Conservation (phyloP, 1,140 invertebrate species). For the Acromyrmex charruanus region DNA sequence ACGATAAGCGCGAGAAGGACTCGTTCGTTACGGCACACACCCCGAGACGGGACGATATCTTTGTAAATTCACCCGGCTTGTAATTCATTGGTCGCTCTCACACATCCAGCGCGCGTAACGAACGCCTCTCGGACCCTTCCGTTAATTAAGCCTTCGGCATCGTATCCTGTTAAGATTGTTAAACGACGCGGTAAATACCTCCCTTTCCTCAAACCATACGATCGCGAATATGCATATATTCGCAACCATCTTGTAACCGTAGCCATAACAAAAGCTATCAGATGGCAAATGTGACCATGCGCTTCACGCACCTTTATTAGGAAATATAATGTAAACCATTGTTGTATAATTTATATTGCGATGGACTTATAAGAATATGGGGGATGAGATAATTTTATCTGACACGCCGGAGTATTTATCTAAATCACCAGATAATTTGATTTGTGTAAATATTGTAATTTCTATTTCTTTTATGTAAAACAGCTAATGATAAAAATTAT, state of each 20-base stretch:
- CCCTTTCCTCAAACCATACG: constrained; percentile 24
- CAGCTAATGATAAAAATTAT: neutral
- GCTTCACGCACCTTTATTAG: neutral
- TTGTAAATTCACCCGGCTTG: constrained; percentile 58
- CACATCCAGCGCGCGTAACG: constrained; percentile 29
- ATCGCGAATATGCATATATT: constrained; percentile 18
- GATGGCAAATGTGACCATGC: constrained; percentile 3
- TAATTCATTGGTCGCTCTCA: constrained; percentile 34
- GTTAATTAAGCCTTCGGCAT: constrained; percentile 58
- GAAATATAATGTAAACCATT: neutral
- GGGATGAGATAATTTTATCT: neutral
- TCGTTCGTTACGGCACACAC: constrained; percentile 32
- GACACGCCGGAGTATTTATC: neutral
- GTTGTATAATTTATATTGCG: neutral
- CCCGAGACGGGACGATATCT: constrained; percentile 11
- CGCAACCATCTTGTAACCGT: constrained; percentile 8
- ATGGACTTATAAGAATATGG: neutral
- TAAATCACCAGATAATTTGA: neutral
- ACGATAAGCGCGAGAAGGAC: constrained; percentile 18
- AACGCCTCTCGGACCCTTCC: constrained; percentile 24
- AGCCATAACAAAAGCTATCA: constrained; percentile 26
- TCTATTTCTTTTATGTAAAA: neutral
- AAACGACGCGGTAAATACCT: constrained; percentile 22
- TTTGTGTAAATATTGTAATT: neutral
- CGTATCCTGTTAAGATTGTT: constrained; percentile 44